Evolutionary conservation across 2,888 invertebrate genomes (phyloP).

Genomic region (Cryptocheilus praepositus): DNA sequence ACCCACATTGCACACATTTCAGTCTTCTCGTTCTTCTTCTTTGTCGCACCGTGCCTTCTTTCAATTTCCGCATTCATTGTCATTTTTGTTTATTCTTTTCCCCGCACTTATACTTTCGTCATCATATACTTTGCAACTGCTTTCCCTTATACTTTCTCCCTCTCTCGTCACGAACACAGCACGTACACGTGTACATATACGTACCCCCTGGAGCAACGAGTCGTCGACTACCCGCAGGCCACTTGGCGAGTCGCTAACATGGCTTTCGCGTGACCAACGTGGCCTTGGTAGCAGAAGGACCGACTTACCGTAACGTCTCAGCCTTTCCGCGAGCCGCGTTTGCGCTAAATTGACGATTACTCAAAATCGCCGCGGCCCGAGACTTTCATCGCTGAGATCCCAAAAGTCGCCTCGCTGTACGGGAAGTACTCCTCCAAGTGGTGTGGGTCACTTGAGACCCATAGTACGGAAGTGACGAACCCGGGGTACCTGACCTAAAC

Average conservation of each 20-base stretch:
- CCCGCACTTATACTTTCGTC: too few species aligned
- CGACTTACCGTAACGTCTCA: conserved; percentile 29
- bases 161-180: not conserved
- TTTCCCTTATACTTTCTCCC: not conserved
- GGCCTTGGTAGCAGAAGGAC: conserved; percentile 48
- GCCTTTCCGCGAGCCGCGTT: conserved; percentile 5
- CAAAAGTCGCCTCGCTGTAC: too few species aligned
- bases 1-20: too few species aligned
- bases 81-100: too few species aligned
- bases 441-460: too few species aligned
- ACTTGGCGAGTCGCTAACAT: conserved; percentile 70
- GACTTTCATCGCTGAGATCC: not conserved
- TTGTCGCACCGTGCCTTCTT: too few species aligned
- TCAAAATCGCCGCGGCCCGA: not conserved
- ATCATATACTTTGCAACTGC: too few species aligned
- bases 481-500: too few species aligned
- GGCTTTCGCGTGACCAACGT: conserved; percentile 67
- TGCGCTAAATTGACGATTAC: not conserved
- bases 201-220: conserved; percentile 33
- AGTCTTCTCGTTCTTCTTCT: too few species aligned
- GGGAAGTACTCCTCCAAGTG: too few species aligned
- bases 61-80: too few species aligned
- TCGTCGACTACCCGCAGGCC: conserved; percentile 49
- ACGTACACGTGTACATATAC: conserved; percentile 37
- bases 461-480: too few species aligned